Evolutionary conservation across 2,888 invertebrate genomes (phyloP).

Genomic region (Rhagium mordax): DNA sequence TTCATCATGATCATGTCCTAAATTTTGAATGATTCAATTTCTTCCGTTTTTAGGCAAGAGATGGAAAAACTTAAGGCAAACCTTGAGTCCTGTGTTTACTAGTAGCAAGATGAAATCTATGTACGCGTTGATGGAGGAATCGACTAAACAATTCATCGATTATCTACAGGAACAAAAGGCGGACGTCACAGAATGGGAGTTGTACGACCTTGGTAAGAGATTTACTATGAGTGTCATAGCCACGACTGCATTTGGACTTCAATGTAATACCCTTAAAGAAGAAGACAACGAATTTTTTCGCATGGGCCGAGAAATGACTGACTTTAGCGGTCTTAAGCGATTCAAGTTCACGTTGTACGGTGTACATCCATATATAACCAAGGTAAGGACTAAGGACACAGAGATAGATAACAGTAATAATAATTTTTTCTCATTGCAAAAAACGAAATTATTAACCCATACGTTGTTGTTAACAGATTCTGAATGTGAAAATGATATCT

Average conservation of each 20-base stretch:
- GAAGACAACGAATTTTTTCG: conserved; percentile 72
- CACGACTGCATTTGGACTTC: conserved; percentile 73
- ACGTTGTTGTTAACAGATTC: conserved; percentile 46
- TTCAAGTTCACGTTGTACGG: conserved; percentile 17
- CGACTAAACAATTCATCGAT: conserved; percentile 50
- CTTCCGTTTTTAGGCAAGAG: background rate
- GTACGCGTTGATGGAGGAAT: conserved; percentile 59
- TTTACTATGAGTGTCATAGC: conserved; percentile 76
- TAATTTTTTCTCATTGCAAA: too few relatives aligned
- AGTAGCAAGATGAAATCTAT: conserved; percentile 63
- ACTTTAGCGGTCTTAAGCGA: conserved; percentile 39
- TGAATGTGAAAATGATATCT: conserved; percentile 49
- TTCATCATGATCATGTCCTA: too few relatives aligned
- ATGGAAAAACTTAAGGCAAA: background rate
- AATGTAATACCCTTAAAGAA: conserved; percentile 72
- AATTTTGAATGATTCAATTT: too few relatives aligned
- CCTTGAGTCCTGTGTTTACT: conserved; percentile 57
- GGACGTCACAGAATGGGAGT: conserved; percentile 39
- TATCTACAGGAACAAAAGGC: conserved; percentile 50
- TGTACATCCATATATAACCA: background rate
- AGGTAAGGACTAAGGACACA: background rate
- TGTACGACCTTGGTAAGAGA: conserved; percentile 68
- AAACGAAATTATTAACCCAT: too few relatives aligned
- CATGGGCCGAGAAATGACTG: conserved; percentile 54
- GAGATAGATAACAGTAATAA: too few relatives aligned